Evolutionary conservation across 2,797 vertebrate species (phyloP), one percentile per base, ranked within the genome.

Genomic region (Hapalemur alaotrensis): DNA sequence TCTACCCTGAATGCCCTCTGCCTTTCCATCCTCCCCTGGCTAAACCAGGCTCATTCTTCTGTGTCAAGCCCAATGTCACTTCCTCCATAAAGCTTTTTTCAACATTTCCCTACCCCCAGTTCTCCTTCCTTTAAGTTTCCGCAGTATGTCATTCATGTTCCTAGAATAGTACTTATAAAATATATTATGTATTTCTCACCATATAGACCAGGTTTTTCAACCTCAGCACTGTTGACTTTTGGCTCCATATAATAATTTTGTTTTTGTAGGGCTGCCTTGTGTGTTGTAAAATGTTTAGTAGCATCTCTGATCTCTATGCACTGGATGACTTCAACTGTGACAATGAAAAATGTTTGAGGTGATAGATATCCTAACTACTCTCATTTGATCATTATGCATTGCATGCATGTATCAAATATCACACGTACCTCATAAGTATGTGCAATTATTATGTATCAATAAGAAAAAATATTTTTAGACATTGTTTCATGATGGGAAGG

Each of bases 31-130:
- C 25, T 46, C 25, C 35, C 3, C 9, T 17, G 13, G 23, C 28
- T 89, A 69, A 72, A 30, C 4, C 23, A n/a, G 4, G 54, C 14
- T 72, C n/a, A 30, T 11, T 61, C 18, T 70, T 85, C 41, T 30
- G 46, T 23, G 23, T 32, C 41, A 87, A 59, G 8, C 1, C n/a
- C 4, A 32, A 28, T 8, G 22, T 41, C 7, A 80, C 23, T 35
- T 48, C 75, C 2, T 91, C 18, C 67, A 67, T 30, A 76, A 20
- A 23, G 41, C 0, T 81, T 54, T 85, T 5, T 32, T 54, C 7
- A 41, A 11, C 11, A 48, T 2, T 4, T 50, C 23, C 4, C n/a
- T 48, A 50, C 1, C n/a, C 28, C 41, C 1, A 23, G n/a, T n/a
- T 67, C 35, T 30, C 32, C 22, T 20, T 79, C 32, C 32, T 63